Percentiles rank a stretch among this genome's conserved stretches.
These are phyloP conservation scores for Cosmopolites sordidus DNA, from an alignment of 2,888 invertebrate species.

Conservation along the genomic window DNA sequence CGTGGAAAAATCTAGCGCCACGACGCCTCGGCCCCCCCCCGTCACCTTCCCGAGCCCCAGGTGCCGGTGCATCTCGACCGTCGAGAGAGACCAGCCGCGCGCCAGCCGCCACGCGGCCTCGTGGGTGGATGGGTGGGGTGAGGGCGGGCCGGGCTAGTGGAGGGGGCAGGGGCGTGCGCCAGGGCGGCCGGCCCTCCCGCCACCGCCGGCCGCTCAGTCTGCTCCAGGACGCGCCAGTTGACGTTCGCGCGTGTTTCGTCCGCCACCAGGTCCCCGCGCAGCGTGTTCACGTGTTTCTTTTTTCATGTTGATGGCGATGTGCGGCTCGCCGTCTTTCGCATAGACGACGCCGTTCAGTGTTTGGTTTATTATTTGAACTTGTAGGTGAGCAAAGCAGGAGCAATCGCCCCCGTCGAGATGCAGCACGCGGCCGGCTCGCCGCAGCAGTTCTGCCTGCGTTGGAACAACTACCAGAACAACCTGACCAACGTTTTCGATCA, in stretches of 20 bases:
- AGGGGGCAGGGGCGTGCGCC: constrained; percentile 48
- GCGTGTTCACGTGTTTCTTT: constrained; percentile 36
- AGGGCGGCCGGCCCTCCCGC: constrained; percentile 46
- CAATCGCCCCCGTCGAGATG: constrained; percentile 32
- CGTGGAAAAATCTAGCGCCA: too few relatives aligned
- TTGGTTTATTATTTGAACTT: constrained; percentile 35
- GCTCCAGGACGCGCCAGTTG: constrained; percentile 25
- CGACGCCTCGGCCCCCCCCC: too few relatives aligned
- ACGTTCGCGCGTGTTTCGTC: constrained; percentile 25
- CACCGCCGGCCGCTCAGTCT: constrained; percentile 28
- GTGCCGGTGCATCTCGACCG: background rate
- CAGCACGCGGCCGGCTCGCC: constrained; percentile 57
- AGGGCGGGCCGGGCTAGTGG: constrained; percentile 42
- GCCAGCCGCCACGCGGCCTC: constrained; percentile 45
- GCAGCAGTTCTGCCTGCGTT: constrained; percentile 86
- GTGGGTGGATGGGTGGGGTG: constrained; percentile 46
- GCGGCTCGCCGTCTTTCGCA: constrained; percentile 5
- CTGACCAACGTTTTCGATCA: constrained; percentile 85
- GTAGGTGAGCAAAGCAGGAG: constrained; percentile 33
- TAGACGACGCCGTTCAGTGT: constrained; percentile 6
- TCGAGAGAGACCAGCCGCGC: background rate
- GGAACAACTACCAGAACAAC: constrained; percentile 92
- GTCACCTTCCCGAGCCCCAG: background rate
- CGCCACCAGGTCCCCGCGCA: constrained; percentile 15
- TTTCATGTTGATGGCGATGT: constrained; percentile 33